A percentile compares a stretch with the other conserved stretches of the same genome.
These are phyloP conservation scores for Cryptoleucopteryx plumbea DNA, from an alignment of 2,113 vertebrate genomes.

Conservation along the genomic window DNA sequence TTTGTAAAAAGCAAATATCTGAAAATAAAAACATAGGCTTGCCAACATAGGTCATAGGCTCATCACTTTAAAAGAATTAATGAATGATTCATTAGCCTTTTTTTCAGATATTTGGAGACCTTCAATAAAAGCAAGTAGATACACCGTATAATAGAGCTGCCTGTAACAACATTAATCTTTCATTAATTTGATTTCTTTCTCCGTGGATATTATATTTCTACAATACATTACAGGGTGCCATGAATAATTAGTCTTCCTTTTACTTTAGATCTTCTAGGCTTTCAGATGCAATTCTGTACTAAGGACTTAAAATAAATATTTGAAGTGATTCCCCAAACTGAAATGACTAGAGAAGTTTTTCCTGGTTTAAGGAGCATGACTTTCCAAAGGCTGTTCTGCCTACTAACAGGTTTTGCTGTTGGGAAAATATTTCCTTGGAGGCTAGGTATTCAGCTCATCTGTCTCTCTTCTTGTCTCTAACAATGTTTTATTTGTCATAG, in stretches of 20 bases:
- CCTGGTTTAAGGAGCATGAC: not conserved
- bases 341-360: not conserved
- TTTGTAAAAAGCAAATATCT: not conserved
- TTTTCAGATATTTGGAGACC: not conserved
- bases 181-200: conserved; percentile 39
- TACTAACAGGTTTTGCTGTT: not conserved
- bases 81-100: not conserved
- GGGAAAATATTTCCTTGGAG: not conserved
- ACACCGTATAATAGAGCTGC: not conserved
- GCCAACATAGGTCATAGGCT: not conserved
- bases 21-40: not conserved
- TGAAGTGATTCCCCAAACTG: not conserved
- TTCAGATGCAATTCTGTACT: not conserved
- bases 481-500: not conserved
- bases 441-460: not conserved
- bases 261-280: not conserved
- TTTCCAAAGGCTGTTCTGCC: not conserved
- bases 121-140: not conserved
- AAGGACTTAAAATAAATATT: not conserved
- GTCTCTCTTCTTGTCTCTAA: not conserved
- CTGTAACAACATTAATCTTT: conserved; percentile 43
- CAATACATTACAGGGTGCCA: not conserved
- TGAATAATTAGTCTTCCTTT: not conserved
- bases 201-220: not conserved
- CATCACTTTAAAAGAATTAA: not conserved